Base-by-base conservation (phyloP, 1,140 invertebrate genomes). In the Drosophila kohkoa region DNA sequence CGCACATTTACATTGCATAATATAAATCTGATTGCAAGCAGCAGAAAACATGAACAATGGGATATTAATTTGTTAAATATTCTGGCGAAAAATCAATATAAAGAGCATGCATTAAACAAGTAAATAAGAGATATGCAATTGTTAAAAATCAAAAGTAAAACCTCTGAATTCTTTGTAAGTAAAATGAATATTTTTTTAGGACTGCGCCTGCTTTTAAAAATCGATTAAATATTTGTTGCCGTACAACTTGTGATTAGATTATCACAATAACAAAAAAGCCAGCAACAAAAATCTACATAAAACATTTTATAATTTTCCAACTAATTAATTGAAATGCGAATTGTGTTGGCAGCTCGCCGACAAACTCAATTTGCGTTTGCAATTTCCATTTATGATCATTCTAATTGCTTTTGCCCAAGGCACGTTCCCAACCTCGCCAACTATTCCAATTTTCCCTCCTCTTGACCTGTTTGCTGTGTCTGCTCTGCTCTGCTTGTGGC, bases 361-460 rank as follows among this genome's bases (percentile, higher is more conserved):
- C 41, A 57, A 66, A 58, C 69, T 59, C 69, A 67, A 54, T 49
- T 67, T 58, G 60, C 10, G 16, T 76, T 46, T 73, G 58, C 64
- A 46, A 72, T 32, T 59, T 72, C 46, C 46, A 45, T 67, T 80
- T 76, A 32, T 25, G 46, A 68, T 10, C 16, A 76, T 76, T 77
- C 63, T 82, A 82, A 82, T 82, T 82, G 81, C 55, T 59, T 79
- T 73, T 58, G 35, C 64, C 76, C 72, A 68, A 80, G 59, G 52
- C 51, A 38, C 41, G 3, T 13, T n/a, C n/a, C 41, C 41, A 43
- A 43, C 41, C 41, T 43, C 41, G 13, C 3, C 41, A 43, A 43
- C 41, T 13, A 43, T 43, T 4, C 41, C 41, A 0, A 43, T 13
- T 11, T 25, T 6, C 55, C 5, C 46, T 5, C 7, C 46, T 25